Conservation (phyloP, 1,140 invertebrate genomes). For the Ruditapes philippinarum region DNA sequence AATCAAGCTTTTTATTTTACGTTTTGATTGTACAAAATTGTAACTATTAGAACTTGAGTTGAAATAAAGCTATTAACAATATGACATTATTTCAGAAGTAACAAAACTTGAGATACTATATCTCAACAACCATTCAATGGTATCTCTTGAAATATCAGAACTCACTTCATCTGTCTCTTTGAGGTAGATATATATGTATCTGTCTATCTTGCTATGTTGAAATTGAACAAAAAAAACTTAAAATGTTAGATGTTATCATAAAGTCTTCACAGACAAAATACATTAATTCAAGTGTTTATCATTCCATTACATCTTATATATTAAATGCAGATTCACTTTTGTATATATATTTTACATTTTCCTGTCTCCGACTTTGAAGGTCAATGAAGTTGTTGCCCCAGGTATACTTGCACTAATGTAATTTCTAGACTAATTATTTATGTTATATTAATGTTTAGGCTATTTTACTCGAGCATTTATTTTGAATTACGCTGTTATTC, state of each 20-base stretch:
- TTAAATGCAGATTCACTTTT: background rate
- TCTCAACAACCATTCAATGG: background rate
- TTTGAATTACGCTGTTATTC: too few relatives aligned
- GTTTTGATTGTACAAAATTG: too few relatives aligned
- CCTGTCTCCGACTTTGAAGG: too few relatives aligned
- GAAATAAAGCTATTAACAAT: too few relatives aligned
- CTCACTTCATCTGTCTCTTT: background rate
- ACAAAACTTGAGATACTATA: background rate
- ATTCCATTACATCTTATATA: background rate
- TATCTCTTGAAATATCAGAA: background rate
- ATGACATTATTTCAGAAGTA: too few relatives aligned
- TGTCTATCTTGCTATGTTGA: background rate
- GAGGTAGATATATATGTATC: background rate
- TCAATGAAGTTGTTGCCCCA: too few relatives aligned
- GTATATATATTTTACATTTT: background rate
- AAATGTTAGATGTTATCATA: background rate
- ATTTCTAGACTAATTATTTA: too few relatives aligned
- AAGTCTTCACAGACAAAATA: conserved; percentile 22
- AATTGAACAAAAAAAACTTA: background rate
- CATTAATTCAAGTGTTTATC: conserved; percentile 30
- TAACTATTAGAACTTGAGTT: too few relatives aligned
- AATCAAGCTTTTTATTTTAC: too few relatives aligned
- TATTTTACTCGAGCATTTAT: too few relatives aligned
- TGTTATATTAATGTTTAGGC: too few relatives aligned
- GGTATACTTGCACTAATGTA: too few relatives aligned